Evolutionary conservation across 2,888 invertebrate species (phyloP), one percentile per base, ranked within the genome.

Genomic region (Melipona beecheii): DNA sequence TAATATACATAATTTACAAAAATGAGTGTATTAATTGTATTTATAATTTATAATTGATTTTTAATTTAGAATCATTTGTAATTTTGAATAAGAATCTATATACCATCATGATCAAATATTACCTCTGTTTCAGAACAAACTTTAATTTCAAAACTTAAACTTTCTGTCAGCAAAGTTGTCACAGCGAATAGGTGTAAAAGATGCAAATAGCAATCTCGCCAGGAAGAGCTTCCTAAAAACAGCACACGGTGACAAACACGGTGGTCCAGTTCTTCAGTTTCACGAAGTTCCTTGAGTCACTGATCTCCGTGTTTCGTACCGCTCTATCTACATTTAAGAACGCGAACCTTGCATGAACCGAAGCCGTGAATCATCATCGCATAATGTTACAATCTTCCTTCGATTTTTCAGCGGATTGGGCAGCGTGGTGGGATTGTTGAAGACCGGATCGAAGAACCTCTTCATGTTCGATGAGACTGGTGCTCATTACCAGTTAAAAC

Each of bases 361-460:
- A 52, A 81, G 77, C 43, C 68, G 56, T 89, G 86, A 88, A 84
- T 89, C 81, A 88, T 78, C 62, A 31, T 70, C 70, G 74, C 43
- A 54, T 72, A 56, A 77, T 72, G 36, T 75, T 79, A 60, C 70
- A 75, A 75, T 21, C 84, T 89, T 90, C 87, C 84, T 79, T 77
- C 77, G 76, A 83, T 92, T 87, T 95, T 95, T 50, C 95, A 97
- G 97, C 85, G 97, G 97, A 9, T 94, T 95, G 88, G 96, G 96
- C 21, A 95, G 95, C 58, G 97, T 97, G n/a, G 96, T 98, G 69
- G 99, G 99, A 0, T 95, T 99, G 91, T 95, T 99, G 86, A 99
- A 99, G 95, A 96, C 98, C 70, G 99, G 99, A 52, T 96, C 96
- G 85, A 99, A 99, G 95, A 97, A 97, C 92, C 95, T 99, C 75